phyloP scores from a whole-genome alignment of 1,140 invertebrate species.

The Heterodera schachtii region DNA sequence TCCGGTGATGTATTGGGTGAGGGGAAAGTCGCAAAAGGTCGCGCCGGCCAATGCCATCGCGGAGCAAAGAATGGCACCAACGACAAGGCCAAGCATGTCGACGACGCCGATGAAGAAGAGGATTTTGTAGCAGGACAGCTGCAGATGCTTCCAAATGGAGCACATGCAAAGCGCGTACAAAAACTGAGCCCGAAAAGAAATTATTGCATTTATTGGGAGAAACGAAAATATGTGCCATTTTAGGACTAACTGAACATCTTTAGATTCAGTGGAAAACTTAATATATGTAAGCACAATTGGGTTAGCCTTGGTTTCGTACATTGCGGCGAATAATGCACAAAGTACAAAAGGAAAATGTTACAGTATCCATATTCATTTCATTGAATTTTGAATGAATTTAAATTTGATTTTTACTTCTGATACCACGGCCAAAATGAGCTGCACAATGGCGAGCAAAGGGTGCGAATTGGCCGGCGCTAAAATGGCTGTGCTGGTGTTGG shows the following conservation, averaged over 20 bases:
- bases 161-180: constrained; percentile 25
- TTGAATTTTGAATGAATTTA: not conserved
- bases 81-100: constrained; percentile 24
- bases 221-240: no score
- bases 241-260: no score
- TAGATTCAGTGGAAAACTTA: no score
- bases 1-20: constrained; percentile 27
- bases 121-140: constrained; percentile 28
- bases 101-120: constrained; percentile 36
- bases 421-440: not conserved
- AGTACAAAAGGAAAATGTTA: not conserved
- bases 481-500: not conserved
- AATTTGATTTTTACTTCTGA: constrained; percentile 7
- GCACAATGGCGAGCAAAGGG: not conserved
- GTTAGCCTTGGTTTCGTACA: no score
- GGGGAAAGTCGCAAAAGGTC: constrained; percentile 28
- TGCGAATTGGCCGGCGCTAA: not conserved
- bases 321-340: no score
- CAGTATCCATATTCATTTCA: not conserved
- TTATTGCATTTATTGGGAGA: not conserved
- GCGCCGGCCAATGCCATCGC: constrained; percentile 14
- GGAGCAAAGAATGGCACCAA: constrained; percentile 13
- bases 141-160: constrained; percentile 14
- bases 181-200: not conserved
- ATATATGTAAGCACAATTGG: no score